phyloP scores from a whole-genome alignment of 2,888 invertebrate species.

The Agrotis segetum region DNA sequence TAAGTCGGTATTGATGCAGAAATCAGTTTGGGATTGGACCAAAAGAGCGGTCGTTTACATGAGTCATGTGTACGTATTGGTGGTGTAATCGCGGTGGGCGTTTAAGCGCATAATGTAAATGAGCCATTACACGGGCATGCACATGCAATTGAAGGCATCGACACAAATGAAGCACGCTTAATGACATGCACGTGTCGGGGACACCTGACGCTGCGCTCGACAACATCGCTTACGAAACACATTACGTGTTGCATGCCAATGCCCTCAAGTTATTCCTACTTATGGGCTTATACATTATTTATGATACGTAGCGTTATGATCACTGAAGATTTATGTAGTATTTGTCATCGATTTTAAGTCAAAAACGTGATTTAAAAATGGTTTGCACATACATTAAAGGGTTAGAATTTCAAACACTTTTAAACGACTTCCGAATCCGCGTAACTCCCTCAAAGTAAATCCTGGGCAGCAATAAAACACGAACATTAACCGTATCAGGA shows the following conservation, averaged over 20 bases:
- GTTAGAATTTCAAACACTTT: constrained; percentile 25
- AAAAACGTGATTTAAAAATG: neutral
- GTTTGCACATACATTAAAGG: constrained; percentile 11
- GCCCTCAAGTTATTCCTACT: constrained; percentile 27
- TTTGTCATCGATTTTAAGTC: neutral
- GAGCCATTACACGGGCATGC: constrained; percentile 57
- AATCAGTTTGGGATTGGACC: constrained; percentile 48
- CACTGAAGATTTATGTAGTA: neutral
- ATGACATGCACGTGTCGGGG: constrained; percentile 61
- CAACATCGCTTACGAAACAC: constrained; percentile 48
- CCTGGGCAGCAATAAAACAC: constrained; percentile 61
- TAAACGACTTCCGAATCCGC: constrained; percentile 37
- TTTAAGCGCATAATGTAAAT: constrained; percentile 60
- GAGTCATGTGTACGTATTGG: constrained; percentile 44
- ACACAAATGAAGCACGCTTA: constrained; percentile 62
- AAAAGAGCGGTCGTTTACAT: constrained; percentile 50
- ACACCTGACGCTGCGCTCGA: constrained; percentile 49
- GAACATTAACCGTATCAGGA: constrained; percentile 64
- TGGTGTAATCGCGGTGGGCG: constrained; percentile 45
- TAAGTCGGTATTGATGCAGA: constrained; percentile 36
- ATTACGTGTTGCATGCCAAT: constrained; percentile 42
- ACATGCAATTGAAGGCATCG: constrained; percentile 63
- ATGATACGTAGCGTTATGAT: neutral
- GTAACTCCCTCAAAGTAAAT: constrained; percentile 42
- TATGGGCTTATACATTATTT: constrained; percentile 16